A percentile compares a stretch with the other conserved stretches of the same genome.
phyloP scores from a whole-genome alignment of 2,888 invertebrate genomes.

The Drosophila suboccidentalis region DNA sequence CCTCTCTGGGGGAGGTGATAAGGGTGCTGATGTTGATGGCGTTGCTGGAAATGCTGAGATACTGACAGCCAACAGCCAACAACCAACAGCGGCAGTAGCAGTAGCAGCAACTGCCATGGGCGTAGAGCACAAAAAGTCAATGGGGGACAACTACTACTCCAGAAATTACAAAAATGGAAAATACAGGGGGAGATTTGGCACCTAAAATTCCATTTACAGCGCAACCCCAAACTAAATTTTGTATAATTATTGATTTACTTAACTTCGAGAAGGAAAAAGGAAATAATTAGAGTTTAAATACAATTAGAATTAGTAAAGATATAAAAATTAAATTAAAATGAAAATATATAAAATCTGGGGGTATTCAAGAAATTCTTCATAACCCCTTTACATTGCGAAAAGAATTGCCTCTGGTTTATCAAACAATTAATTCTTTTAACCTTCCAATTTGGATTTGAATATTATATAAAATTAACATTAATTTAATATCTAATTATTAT shows the following conservation, averaged over 20 bases:
- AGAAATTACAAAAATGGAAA: neutral
- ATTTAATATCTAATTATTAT: too few relatives aligned
- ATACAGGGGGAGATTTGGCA: neutral
- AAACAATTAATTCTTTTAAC: neutral
- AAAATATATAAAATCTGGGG: too few relatives aligned
- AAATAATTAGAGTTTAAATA: too few relatives aligned
- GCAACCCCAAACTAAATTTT: neutral
- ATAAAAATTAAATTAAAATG: too few relatives aligned
- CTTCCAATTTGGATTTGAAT: too few relatives aligned
- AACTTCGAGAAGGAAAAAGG: too few relatives aligned
- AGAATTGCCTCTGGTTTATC: neutral
- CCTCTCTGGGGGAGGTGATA: slow-evolving; percentile 41
- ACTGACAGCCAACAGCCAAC: slow-evolving; percentile 51
- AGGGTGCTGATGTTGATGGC: slow-evolving; percentile 74
- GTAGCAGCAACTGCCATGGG: slow-evolving; percentile 12
- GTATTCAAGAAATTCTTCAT: too few relatives aligned
- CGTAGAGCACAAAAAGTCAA: neutral
- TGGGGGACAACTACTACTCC: neutral
- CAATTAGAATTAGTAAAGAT: too few relatives aligned
- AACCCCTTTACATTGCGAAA: neutral
- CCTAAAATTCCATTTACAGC: neutral
- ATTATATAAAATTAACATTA: too few relatives aligned
- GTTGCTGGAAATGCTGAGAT: slow-evolving; percentile 53
- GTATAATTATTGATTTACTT: too few relatives aligned
- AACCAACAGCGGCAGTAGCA: slow-evolving; percentile 9